Conservation (phyloP, 2,113 vertebrate genomes). For the Muntiacus reevesi region DNA sequence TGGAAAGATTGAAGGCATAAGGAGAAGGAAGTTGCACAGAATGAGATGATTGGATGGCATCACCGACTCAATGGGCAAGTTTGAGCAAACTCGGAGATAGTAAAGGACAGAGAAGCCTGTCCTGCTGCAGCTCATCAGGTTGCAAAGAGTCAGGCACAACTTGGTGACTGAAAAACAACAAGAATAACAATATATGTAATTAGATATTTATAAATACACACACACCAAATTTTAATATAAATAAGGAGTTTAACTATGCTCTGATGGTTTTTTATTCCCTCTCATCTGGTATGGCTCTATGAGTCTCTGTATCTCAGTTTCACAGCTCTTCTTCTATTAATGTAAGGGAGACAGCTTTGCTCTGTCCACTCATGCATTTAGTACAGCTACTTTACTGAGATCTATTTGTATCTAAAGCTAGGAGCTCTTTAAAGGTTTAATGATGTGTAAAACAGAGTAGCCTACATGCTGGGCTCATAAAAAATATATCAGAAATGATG, state of each 20-base stretch:
- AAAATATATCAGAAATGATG: not conserved
- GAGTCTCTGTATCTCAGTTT: not conserved
- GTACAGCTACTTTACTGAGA: not conserved
- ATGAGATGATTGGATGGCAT: not conserved
- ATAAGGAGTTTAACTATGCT: not conserved
- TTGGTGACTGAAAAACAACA: not conserved
- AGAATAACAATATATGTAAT: not conserved
- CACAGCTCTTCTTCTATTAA: not conserved
- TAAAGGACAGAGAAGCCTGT: not conserved
- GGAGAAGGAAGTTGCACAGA: not conserved
- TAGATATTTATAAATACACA: not conserved
- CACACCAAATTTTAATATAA: not conserved
- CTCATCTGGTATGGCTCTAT: not conserved
- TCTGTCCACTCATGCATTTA: not conserved
- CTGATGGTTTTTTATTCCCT: not conserved
- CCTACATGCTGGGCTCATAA: not conserved
- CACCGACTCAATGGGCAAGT: not conserved
- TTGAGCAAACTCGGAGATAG: not conserved
- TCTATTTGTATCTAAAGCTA: conserved; percentile 8
- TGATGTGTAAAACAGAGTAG: not conserved
- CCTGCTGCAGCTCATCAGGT: not conserved
- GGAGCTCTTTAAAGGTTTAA: conserved; percentile 45
- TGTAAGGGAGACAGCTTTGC: not conserved
- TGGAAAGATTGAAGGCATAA: not conserved
- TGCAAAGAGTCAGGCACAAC: not conserved